Base-by-base conservation (phyloP, 2,113 vertebrate species). In the Orientallactaga bullata region DNA sequence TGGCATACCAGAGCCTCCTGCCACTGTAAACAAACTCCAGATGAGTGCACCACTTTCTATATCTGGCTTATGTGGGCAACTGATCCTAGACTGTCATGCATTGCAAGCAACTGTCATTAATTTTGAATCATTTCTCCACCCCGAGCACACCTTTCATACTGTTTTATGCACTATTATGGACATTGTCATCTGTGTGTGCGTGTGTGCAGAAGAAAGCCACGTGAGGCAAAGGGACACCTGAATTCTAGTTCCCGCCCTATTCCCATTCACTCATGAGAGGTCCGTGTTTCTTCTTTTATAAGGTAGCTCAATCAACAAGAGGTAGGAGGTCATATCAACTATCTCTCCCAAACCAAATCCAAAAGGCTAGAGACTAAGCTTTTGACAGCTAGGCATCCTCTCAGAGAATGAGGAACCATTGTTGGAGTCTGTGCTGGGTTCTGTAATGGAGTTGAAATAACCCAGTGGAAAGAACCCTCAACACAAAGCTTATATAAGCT, bases 181-280 rank as follows among this genome's bases (percentile, higher is more conserved):
- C 23, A 12, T 15, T n/a, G 39, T 39, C 8, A 0, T 28, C 51
- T 32, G 1, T 5, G 15, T 32, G 24, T 69, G 58, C 17, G 58
- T 61, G 61, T 23, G 8, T 15, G 1, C 47, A 35, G 12, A 28
- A 24, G 73, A 80, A 42, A 80, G n/a, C 16, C 20, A 32, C 20
- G 7, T 0, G 15, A 66, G 4, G 12, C 11, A 1, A n/a, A 4
- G 8, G 21, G n/a, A 68, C 55, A 9, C 5, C 12, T 23, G 15
- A 12, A 5, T 47, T 58, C 55, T 8, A 18, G 8, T 28, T 68
- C 18, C 3, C 3, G 68, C n/a, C 35, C 9, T 17, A 13, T 32
- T 7, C 32, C 77, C 39, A 16, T 2, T 74, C 16, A 65, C 47
- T 15, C 65, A 0, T 16, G 39, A 39, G 11, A 37, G 10, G 3